Evolutionary conservation across 2,888 invertebrate species (phyloP).

Genomic region (Drosophila differens): DNA sequence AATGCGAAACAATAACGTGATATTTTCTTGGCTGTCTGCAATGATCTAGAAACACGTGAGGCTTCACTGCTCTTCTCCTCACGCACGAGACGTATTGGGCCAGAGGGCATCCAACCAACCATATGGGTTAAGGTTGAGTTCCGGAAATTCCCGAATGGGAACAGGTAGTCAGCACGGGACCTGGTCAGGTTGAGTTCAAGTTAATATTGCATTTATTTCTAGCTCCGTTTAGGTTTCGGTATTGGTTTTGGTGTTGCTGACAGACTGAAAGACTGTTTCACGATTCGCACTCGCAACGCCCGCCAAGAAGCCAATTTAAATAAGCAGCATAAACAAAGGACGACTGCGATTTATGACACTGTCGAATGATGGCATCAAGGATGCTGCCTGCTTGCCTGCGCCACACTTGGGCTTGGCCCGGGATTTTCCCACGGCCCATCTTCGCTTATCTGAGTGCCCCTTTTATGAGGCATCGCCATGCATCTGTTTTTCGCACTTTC

Average conservation of each 20-base stretch:
- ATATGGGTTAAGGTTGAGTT: conserved; percentile 64
- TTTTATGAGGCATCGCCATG: conserved; percentile 59
- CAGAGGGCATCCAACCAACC: conserved; percentile 23
- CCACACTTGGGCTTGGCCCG: conserved; percentile 29
- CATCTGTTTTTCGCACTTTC: conserved; percentile 62
- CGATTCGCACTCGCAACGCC: conserved; percentile 52
- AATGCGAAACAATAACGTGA: conserved; percentile 43
- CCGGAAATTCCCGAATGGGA: conserved; percentile 63
- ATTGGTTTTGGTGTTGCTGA: conserved; percentile 2
- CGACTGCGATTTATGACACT: conserved; percentile 60
- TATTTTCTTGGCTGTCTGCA: conserved; percentile 4
- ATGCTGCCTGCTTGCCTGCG: conserved; percentile 3
- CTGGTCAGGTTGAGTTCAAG: conserved; percentile 14
- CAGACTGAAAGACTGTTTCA: conserved; percentile 4
- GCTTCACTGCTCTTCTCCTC: neutral
- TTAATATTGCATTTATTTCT: neutral
- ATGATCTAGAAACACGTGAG: conserved; percentile 3
- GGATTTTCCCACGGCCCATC: conserved; percentile 72
- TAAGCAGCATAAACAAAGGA: conserved; percentile 81
- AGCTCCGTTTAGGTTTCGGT: conserved; percentile 1
- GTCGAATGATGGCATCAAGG: conserved; percentile 13
- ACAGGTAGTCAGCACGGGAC: conserved; percentile 46
- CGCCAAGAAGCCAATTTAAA: conserved; percentile 82
- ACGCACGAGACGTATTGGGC: conserved; percentile 1
- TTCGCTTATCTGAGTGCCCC: conserved; percentile 54